Base-by-base conservation (phyloP, 1,140 invertebrate species). In the Zaprionus nigranus region DNA sequence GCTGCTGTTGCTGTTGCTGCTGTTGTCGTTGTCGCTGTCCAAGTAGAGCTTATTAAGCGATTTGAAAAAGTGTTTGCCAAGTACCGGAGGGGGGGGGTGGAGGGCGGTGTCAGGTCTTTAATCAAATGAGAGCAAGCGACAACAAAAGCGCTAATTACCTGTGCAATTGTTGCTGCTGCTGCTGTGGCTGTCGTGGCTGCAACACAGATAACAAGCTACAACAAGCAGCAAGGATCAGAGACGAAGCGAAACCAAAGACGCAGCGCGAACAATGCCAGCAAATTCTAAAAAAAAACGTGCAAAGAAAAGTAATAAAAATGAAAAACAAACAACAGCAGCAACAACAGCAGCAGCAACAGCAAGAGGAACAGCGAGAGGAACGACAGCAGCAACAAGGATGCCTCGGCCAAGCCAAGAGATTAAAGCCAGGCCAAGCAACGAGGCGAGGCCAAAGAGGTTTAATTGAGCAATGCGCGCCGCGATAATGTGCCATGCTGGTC, bases 61-160 rank as follows among this genome's bases (percentile, higher is more conserved):
- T 85, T 84, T 78, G 73, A 72, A 56, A 56, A 69, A 61, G 59
- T 54, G 59, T 12, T 62, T 61, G 65, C 65, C 30, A 56, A 53
- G 62, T 28, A n/a, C n/a, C n/a, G n/a, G 54, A 43, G 0, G 38
- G 15, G 1, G 28, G 28, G 26, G 26, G 24, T 24, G 24, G 24
- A 26, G 4, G 15, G 61, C 34, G 54, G 20, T 28, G 24, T 51
- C 60, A 60, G 56, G 62, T 59, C 78, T 81, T 81, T 72, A 82
- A 87, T 88, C 75, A 81, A 88, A 88, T 83, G 84, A 64, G 63
- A 75, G 82, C 77, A 71, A 51, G 64, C 57, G 81, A 83, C 77
- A 80, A 76, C 58, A 65, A 78, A 28, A 56, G 43, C 81, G 80
- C 83, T 88, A 87, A 87, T 88, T 87, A 88, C 59, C 64, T 71